These are phyloP conservation scores for Cataglyphis albicans DNA, from an alignment of 2,888 invertebrate species.

Conservation along the genomic window DNA sequence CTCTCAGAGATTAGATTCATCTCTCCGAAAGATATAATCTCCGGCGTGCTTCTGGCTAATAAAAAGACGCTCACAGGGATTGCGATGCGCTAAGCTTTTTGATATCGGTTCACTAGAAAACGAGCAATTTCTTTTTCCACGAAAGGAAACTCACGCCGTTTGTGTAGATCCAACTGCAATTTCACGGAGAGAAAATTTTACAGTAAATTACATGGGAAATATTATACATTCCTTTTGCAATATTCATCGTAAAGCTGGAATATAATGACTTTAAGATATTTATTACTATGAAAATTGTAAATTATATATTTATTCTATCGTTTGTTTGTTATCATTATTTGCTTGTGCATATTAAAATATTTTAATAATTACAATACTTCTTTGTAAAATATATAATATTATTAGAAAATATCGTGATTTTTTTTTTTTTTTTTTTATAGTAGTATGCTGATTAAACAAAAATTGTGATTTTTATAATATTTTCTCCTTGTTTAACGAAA, in stretches of 20 bases:
- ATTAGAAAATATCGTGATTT: neutral
- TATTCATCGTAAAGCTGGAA: neutral
- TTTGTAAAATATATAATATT: neutral
- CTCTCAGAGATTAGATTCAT: constrained; percentile 42
- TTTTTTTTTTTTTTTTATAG: neutral
- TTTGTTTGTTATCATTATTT: neutral
- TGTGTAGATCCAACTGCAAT: neutral
- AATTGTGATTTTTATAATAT: neutral
- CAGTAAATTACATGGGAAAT: neutral
- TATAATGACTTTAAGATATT: neutral
- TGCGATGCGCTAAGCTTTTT: constrained; percentile 6
- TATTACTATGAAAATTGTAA: neutral
- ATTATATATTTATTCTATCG: neutral
- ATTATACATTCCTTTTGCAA: neutral
- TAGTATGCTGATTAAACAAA: neutral
- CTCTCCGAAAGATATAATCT: constrained; percentile 42
- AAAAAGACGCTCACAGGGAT: constrained; percentile 4
- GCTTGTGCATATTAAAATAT: neutral
- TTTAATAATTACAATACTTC: neutral
- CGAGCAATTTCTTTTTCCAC: neutral
- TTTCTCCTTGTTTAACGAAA: neutral
- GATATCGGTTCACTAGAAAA: neutral
- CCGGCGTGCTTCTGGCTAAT: constrained; percentile 23
- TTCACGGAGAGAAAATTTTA: neutral
- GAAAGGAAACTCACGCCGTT: neutral